Base-by-base conservation (phyloP, 2,113 vertebrate species). In the Mixornis gularis region DNA sequence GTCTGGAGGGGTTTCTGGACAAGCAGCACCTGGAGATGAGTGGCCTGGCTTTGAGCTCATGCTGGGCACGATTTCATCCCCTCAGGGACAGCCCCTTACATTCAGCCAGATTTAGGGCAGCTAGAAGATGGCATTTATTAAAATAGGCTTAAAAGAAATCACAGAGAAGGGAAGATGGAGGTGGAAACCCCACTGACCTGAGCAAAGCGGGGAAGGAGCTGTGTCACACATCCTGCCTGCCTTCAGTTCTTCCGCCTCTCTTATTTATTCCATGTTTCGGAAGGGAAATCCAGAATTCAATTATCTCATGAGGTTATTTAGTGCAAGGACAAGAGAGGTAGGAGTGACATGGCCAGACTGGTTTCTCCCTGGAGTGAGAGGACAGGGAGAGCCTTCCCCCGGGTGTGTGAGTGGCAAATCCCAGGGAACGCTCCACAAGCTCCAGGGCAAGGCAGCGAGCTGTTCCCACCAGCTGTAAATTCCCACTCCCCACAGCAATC, bases 281-380 rank as follows among this genome's bases (percentile, higher is more conserved):
- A 74, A 32, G 48, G 73, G 64, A 65, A 73, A 91, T 21, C 32
- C 66, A 15, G 40, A 11, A 48, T 71, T 90, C 86, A 85, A 17
- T 53, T 4, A 11, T 11, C 71, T 60, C 1, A 0, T 9, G 27
- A 44, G 34, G 25, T 34, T 10, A 18, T 41, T 29, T 3, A 53
- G 43, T 0, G 3, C 46, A 64, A 51, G 53, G 25, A 40, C 13
- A 24, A 3, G 53, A 26, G 2, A 38, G 9, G 38, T 38, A 38
- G 38, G 38, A 25, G 11, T 0, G 73, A 4, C 27, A 0, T 0
- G 19, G 27, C 30, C 51, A 21, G 3, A 0, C 1, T 5, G 8
- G 10, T 4, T 55, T 21, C 7, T 17, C 24, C 69, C 59, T 34
- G n/a, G 53, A 13, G 5, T 0, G 4, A 16, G 52, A 49, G 52